Conservation (phyloP, 2,113 vertebrate species). For the Apistogramma diplotaenia region DNA sequence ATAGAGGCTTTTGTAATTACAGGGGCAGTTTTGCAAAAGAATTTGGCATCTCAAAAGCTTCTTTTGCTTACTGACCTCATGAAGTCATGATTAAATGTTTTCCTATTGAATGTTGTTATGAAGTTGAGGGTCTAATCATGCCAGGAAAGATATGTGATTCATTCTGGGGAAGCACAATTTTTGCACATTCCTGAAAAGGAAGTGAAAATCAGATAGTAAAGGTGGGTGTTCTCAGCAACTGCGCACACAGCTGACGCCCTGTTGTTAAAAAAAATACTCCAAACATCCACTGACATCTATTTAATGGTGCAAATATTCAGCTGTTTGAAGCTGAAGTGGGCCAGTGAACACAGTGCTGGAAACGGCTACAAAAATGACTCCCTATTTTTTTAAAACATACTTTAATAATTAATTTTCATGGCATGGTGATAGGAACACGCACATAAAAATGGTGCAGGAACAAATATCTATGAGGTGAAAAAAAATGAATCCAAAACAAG, state of each 20-base stretch:
- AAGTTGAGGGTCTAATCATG: background rate
- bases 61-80: background rate
- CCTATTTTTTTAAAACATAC: background rate
- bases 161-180: background rate
- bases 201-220: background rate
- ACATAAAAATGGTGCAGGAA: too few species aligned
- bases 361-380: background rate
- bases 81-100: background rate
- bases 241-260: background rate
- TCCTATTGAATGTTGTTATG: background rate
- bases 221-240: background rate
- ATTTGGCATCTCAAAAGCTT: background rate
- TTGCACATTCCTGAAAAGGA: background rate
- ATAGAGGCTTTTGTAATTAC: conserved; percentile 21
- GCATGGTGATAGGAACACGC: too few species aligned
- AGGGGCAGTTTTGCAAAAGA: background rate
- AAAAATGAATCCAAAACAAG: too few species aligned
- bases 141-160: background rate
- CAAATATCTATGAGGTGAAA: too few species aligned
- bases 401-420: background rate
- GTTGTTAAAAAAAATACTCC: background rate
- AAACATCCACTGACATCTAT: background rate
- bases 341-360: background rate
- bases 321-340: background rate
- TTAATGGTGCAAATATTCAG: background rate